Percentiles rank a stretch among this genome's conserved stretches.
phyloP scores from a whole-genome alignment of 2,797 vertebrate genomes.

The Halcyon smyrnensis region DNA sequence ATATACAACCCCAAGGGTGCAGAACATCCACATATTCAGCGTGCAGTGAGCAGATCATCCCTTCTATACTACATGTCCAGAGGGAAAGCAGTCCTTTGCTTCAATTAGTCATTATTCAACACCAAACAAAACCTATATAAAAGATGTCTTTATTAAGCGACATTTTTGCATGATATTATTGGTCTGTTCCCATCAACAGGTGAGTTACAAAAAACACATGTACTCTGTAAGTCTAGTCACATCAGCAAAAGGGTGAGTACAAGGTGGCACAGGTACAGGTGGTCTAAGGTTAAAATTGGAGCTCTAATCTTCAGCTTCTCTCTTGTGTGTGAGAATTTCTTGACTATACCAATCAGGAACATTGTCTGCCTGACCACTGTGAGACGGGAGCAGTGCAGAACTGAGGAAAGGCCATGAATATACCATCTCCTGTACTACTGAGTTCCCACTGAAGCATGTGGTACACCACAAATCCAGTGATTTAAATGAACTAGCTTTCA shows the following conservation, averaged over 20 bases:
- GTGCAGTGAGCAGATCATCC: neutral
- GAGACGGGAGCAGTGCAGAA: neutral
- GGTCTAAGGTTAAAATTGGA: neutral
- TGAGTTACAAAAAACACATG: neutral
- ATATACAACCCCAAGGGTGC: neutral
- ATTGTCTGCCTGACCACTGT: neutral
- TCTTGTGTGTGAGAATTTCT: neutral
- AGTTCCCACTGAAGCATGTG: neutral
- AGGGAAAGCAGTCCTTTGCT: neutral
- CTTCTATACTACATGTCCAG: neutral
- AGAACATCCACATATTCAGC: neutral
- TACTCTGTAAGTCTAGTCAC: neutral
- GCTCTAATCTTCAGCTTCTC: neutral
- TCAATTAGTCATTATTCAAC: neutral
- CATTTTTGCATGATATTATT: neutral
- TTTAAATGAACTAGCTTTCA: neutral
- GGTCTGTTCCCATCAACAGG: neutral
- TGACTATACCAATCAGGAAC: neutral
- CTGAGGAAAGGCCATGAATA: neutral
- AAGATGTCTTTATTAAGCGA: neutral
- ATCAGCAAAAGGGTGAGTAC: neutral
- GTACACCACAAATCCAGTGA: neutral
- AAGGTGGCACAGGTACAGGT: neutral
- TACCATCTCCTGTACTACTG: neutral
- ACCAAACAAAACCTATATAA: neutral